Conservation (phyloP, 2,113 vertebrate species). For the Deroptyus accipitrinus region DNA sequence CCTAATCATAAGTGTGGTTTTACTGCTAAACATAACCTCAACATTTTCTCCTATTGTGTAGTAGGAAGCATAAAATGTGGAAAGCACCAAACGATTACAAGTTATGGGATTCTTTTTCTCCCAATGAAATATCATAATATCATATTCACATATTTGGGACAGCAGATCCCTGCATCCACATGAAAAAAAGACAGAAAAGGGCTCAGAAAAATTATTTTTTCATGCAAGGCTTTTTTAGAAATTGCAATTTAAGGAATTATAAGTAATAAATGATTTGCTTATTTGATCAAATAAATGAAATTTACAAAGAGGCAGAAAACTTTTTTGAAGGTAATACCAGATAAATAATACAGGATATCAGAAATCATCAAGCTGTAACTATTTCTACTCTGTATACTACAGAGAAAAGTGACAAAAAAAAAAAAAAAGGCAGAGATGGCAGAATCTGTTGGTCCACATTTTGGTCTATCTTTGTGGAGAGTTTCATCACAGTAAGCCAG, state of each 20-base stretch:
- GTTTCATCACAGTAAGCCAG: neutral
- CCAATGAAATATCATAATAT: neutral
- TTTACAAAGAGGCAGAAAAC: neutral
- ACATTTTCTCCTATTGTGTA: neutral
- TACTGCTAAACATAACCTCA: neutral
- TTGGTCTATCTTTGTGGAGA: neutral
- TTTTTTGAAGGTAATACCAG: neutral
- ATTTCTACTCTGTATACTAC: neutral
- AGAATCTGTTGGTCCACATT: neutral
- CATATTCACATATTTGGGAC: neutral
- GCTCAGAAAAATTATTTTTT: neutral
- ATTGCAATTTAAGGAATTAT: neutral
- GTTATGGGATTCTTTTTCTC: neutral
- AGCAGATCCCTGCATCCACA: neutral
- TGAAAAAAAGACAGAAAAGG: neutral
- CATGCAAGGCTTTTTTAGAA: neutral
- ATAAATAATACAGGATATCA: neutral
- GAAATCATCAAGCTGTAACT: neutral
- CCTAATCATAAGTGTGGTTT: conserved; percentile 1
- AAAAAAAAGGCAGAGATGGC: neutral
- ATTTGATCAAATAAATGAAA: neutral
- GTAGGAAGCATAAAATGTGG: neutral
- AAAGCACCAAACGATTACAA: neutral
- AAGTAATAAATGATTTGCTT: neutral
- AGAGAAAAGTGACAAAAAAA: neutral